These are phyloP conservation scores for Semnopithecus entellus DNA, from an alignment of 2,113 vertebrate genomes.

Conservation along the genomic window DNA sequence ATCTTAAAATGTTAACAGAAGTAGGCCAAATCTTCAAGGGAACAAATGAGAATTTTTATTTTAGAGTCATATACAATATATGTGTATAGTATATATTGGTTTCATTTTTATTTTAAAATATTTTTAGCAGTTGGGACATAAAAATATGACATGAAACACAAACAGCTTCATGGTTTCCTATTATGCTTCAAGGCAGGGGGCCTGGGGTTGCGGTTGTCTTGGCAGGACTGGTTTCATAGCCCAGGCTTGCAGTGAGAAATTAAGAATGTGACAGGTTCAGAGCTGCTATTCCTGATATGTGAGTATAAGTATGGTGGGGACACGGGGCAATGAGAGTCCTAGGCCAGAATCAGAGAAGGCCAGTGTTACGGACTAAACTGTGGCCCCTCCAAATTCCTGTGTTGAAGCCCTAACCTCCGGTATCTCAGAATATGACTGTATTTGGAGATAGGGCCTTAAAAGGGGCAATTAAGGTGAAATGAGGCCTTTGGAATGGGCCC, in stretches of 20 bases:
- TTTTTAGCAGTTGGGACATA: not conserved
- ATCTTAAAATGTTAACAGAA: not conserved
- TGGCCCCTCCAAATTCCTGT: not conserved
- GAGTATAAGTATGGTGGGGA: not conserved
- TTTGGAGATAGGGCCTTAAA: not conserved
- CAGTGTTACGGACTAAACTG: not conserved
- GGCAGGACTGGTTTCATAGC: not conserved
- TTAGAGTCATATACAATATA: not conserved
- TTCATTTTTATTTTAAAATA: constrained; percentile 27
- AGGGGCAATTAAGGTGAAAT: not conserved
- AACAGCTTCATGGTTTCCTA: not conserved
- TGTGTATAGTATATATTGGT: not conserved
- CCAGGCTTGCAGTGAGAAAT: not conserved
- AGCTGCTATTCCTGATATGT: not conserved
- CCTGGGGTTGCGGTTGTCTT: not conserved
- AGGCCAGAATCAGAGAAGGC: not conserved
- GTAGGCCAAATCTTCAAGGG: not conserved
- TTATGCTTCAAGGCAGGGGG: not conserved
- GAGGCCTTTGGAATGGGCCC: not conserved
- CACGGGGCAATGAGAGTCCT: not conserved
- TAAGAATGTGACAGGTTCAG: not conserved
- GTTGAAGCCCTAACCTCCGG: not conserved
- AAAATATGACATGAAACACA: not conserved
- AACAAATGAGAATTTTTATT: not conserved
- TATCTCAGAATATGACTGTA: not conserved